Evolutionary conservation across 1,140 invertebrate species (phyloP), one percentile per base, ranked within the genome.

Genomic region (Bombus consobrinus): DNA sequence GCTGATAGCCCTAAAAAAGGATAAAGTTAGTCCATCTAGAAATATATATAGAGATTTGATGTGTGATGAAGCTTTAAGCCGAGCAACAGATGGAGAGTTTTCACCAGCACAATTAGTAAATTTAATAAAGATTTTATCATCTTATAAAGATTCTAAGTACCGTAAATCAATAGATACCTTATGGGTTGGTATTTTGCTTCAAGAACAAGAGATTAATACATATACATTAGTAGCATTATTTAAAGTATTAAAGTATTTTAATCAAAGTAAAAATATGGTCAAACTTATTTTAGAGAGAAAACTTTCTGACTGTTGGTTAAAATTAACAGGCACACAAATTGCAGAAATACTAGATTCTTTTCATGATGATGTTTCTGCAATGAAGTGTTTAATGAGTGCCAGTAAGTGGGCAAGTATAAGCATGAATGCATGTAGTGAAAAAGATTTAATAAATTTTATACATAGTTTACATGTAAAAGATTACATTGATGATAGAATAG

Each of bases 101-200:
- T 94, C 93, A 34, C 89, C 98, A n/a, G 90, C 94, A 32, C 96
- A 97, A 88, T 92, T 97, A 37, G 97, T 97, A 92, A 94, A 96
- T 81, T 95, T 97, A 80, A 94, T 96, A 41, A 92, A 93, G 72
- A 91, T 94, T 78, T 89, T 92, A 59, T 91, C 74, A 77, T 87
- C 81, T 86, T 96, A 93, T 82, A 91, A 92, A 79, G 93, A 95
- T 88, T 59, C 93, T 9, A 95, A 95, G 76, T 96, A 96, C 93
- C 91, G 92, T 74, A 94, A 96, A 53, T 93, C 94, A 25, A 94
- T 97, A 74, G 97, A 97, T 86, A 96, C 96, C 91, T 90, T 97
- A n/a, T 98, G 97, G 97, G 93, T 96, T 87, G 97, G 97, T 47
- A 96, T 98, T 78, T 93, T 96, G 57, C 95, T 96, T 15, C 96